Evolutionary conservation across 2,888 invertebrate species (phyloP), one percentile per base, ranked within the genome.

Genomic region (Mechanitis messenoides): DNA sequence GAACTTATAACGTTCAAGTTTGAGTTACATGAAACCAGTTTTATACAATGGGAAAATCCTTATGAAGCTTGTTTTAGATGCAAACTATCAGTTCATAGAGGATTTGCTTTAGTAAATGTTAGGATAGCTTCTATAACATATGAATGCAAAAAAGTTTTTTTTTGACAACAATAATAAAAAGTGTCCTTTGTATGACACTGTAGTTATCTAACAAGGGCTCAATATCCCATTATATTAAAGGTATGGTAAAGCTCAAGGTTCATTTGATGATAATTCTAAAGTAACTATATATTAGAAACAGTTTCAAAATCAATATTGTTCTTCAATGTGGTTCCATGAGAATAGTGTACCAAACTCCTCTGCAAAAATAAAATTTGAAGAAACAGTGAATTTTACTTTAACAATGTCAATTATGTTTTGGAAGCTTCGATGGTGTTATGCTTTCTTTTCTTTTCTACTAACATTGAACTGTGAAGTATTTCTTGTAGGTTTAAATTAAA

Each of bases 21-120:
- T 72, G 72, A 75, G 68, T 72, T 74, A 68, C 75, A 73, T 76
- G 76, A 80, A 79, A 80, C 78, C 76, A 76, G 77, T 78, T 74
- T 78, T 76, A 76, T 76, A 74, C 74, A 73, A 72, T 72, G 20
- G 20, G 20, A 20, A 20, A 20, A 20, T 71, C 74, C 74, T 77
- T 81, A 79, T 77, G 78, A 77, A 74, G 72, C 67, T 72, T 72
- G 67, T 65, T 58, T n/a, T 67, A 20, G 63, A 69, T 65, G 1
- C 54, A 72, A 72, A 67, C 55, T 55, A 68, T 31, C 63, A 55
- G 58, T 35, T 38, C 45, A 20, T 45, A 47, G 56, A 45, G 58
- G 38, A 38, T 38, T 38, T 38, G 38, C 38, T 38, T 38, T 38
- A 20, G 20, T 20, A 20, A 20, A 20, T 20, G 20, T 20, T 20